phyloP scores from a whole-genome alignment of 2,113 vertebrate genomes.

The Chionomys nivalis region DNA sequence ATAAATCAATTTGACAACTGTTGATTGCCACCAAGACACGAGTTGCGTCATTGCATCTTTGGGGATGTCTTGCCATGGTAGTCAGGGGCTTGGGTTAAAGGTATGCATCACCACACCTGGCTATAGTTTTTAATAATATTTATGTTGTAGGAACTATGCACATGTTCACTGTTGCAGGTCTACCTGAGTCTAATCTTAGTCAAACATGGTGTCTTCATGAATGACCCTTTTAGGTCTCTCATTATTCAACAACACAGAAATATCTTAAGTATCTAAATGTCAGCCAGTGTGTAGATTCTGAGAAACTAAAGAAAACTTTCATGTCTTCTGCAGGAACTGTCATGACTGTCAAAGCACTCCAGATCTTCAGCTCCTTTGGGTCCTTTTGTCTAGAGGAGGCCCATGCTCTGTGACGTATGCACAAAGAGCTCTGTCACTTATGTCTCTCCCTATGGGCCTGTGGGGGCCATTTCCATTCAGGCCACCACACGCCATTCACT shows the following conservation, averaged over 20 bases:
- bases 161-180: neutral
- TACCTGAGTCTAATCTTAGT: neutral
- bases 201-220: neutral
- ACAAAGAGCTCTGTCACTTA: neutral
- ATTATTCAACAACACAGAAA: neutral
- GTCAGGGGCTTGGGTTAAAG: neutral
- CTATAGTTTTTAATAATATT: neutral
- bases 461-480: neutral
- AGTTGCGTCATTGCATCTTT: neutral
- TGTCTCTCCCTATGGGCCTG: neutral
- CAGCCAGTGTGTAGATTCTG: neutral
- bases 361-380: neutral
- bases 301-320: neutral
- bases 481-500: neutral
- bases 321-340: neutral
- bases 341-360: neutral
- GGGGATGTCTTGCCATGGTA: neutral
- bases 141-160: neutral
- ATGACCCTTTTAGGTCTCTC: neutral
- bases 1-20: neutral
- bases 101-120: neutral
- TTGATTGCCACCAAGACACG: neutral
- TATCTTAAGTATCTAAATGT: neutral
- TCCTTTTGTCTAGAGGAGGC: neutral
- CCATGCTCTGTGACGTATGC: neutral